Conservation (phyloP, 2,797 vertebrate genomes). For the Sphaeramia orbicularis region DNA sequence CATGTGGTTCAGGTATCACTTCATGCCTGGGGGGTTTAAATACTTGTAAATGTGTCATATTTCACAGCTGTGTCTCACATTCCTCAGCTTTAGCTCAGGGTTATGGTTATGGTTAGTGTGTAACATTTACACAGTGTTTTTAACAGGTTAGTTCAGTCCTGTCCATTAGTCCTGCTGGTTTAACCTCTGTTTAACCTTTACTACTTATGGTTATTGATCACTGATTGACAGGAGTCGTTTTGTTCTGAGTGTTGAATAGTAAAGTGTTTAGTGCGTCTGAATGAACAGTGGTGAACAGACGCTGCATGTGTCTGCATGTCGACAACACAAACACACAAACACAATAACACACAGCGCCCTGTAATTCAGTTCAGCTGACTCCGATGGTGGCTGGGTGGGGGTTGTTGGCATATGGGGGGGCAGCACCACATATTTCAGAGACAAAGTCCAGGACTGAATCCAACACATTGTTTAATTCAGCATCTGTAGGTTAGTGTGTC, state of each 20-base stretch:
- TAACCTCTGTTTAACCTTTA: too few species aligned
- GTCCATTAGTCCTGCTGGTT: too few species aligned
- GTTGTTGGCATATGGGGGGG: neutral
- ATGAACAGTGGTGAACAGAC: neutral
- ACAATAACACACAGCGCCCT: neutral
- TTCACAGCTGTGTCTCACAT: conserved; percentile 67
- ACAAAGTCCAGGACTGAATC: neutral
- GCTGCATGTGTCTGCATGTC: conserved; percentile 25
- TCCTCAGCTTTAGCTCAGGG: conserved; percentile 38
- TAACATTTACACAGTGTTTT: too few species aligned
- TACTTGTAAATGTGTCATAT: conserved; percentile 56
- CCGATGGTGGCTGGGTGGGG: neutral
- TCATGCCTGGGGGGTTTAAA: too few species aligned
- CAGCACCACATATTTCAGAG: conserved; percentile 6
- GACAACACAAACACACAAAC: conserved; percentile 2
- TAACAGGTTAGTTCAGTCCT: too few species aligned
- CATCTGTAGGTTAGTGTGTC: too few species aligned
- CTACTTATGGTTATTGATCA: neutral
- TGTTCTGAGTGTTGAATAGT: too few species aligned
- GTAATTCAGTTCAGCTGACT: conserved; percentile 26
- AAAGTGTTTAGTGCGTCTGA: too few species aligned
- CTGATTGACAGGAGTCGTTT: neutral
- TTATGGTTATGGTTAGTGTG: too few species aligned
- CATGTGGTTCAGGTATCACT: too few species aligned
- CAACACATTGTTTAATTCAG: too few species aligned